Conservation (phyloP, 2,888 invertebrate species). For the Tineola bisselliella region DNA sequence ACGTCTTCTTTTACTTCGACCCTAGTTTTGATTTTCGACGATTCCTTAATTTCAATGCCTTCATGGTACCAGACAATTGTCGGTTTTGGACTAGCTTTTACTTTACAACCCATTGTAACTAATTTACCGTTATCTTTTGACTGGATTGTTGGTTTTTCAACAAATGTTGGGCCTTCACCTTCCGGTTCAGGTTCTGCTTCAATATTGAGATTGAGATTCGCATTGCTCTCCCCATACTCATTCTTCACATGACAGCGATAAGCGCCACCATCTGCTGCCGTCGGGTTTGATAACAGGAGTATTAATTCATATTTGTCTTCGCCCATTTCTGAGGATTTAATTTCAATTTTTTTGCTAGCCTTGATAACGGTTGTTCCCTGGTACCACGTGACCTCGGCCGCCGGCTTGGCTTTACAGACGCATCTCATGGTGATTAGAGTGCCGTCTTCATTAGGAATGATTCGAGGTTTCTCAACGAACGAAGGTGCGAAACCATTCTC, state of each 20-base stretch:
- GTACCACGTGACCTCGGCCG: slow-evolving; percentile 95
- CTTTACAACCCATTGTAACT: slow-evolving; percentile 62
- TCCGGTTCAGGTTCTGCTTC: slow-evolving; percentile 95
- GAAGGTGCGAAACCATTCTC: slow-evolving; percentile 94
- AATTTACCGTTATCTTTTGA: slow-evolving; percentile 72
- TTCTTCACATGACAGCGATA: slow-evolving; percentile 93
- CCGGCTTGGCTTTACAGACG: slow-evolving; percentile 93
- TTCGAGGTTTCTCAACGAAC: slow-evolving; percentile 98
- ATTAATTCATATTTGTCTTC: slow-evolving; percentile 90
- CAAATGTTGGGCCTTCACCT: slow-evolving; percentile 94
- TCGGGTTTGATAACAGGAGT: slow-evolving; percentile 66
- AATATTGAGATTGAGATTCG: slow-evolving; percentile 95
- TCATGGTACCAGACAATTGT: slow-evolving; percentile 65
- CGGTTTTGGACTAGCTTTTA: slow-evolving; percentile 60
- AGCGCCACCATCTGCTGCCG: slow-evolving; percentile 66
- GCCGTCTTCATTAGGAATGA: slow-evolving; percentile 97
- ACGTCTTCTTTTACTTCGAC: slow-evolving; percentile 80
- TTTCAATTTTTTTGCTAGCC: slow-evolving; percentile 85
- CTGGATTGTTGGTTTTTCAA: slow-evolving; percentile 88
- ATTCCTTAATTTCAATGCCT: slow-evolving; percentile 76
- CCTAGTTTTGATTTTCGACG: slow-evolving; percentile 82
- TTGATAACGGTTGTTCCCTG: slow-evolving; percentile 86
- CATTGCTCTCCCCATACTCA: slow-evolving; percentile 96
- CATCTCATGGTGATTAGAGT: slow-evolving; percentile 98
- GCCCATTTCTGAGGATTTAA: slow-evolving; percentile 78